These are phyloP conservation scores for Medauroidea extradentata DNA, from an alignment of 1,140 invertebrate species.

Conservation along the genomic window DNA sequence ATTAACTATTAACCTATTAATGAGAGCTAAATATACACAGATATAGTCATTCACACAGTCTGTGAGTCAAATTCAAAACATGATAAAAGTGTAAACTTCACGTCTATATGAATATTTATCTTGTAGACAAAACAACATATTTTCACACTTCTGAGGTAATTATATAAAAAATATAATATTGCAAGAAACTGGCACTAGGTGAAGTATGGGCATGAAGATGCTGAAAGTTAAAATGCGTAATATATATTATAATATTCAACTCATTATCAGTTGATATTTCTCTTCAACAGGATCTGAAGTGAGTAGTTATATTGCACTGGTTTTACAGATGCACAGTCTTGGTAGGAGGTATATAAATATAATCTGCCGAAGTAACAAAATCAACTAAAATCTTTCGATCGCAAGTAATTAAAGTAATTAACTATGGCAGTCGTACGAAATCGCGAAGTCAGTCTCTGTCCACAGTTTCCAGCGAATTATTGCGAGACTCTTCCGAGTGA, in stretches of 20 bases:
- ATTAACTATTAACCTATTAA: no score
- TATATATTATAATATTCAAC: background rate
- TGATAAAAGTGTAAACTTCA: no score
- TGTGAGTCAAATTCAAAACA: no score
- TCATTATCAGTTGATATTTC: background rate
- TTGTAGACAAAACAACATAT: no score
- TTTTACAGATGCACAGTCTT: conserved; percentile 11
- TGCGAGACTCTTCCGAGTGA: background rate
- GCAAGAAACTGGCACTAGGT: background rate
- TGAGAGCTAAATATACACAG: no score
- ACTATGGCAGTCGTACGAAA: background rate
- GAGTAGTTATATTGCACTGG: conserved; percentile 18
- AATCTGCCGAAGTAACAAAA: conserved; percentile 6
- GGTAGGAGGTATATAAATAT: conserved; percentile 8
- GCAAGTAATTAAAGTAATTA: background rate
- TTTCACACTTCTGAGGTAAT: no score
- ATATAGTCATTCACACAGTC: no score
- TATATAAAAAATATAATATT: background rate
- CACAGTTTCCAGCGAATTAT: background rate
- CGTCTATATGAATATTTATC: no score
- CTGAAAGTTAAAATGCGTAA: background rate
- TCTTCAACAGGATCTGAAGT: conserved; percentile 6
- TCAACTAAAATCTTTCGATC: conserved; percentile 1
- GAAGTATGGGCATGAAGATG: background rate
- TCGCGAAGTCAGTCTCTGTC: background rate